These are phyloP conservation scores for Cantharis lateralis DNA, from an alignment of 2,888 invertebrate species.

Conservation along the genomic window DNA sequence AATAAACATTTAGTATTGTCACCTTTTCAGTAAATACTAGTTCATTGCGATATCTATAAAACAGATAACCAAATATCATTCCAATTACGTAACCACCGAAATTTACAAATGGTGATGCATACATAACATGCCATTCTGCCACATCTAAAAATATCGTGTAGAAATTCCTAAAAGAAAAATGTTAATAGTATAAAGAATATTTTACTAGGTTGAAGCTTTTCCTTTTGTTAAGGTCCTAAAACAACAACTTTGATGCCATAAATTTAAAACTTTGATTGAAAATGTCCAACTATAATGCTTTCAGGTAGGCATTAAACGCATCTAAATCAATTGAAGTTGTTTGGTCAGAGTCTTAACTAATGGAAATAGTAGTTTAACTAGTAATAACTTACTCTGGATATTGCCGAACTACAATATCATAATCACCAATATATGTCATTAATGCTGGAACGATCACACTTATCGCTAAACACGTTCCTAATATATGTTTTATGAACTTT, in stretches of 20 bases:
- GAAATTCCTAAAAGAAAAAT: slow-evolving; percentile 27
- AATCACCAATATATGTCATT: slow-evolving; percentile 41
- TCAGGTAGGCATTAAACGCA: no score
- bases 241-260: no score
- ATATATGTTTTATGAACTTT: slow-evolving; percentile 30
- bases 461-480: slow-evolving; percentile 29
- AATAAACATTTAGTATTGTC: background rate
- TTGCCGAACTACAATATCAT: slow-evolving; percentile 40
- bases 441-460: slow-evolving; percentile 41
- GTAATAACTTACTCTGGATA: slow-evolving; percentile 41
- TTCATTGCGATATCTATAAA: slow-evolving; percentile 32
- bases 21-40: slow-evolving; percentile 33
- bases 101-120: slow-evolving; percentile 34
- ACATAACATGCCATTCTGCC: slow-evolving; percentile 37
- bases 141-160: slow-evolving; percentile 27
- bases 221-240: no score
- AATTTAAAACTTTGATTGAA: no score
- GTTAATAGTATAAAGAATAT: background rate
- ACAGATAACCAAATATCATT: slow-evolving; percentile 39
- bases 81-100: slow-evolving; percentile 39
- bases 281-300: no score
- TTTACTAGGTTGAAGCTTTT: background rate
- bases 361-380: no score
- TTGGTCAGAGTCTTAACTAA: no score
- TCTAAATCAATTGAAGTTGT: no score